Percentiles rank a stretch among this genome's conserved stretches.
Conservation (phyloP, 2,797 vertebrate genomes). For the Acanthurus tractus region DNA sequence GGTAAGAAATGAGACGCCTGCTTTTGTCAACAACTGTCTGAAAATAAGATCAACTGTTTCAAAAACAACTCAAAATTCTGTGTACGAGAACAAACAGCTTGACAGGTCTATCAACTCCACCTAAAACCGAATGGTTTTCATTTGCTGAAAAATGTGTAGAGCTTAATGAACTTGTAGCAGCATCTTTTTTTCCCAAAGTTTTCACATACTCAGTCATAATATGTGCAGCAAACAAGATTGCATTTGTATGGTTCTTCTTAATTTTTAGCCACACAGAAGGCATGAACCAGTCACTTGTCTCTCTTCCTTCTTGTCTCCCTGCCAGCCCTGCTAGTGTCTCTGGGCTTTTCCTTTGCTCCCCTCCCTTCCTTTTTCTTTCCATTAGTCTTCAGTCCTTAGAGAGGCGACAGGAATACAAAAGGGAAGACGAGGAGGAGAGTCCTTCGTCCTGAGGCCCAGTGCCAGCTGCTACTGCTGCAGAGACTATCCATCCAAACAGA, state of each 20-base stretch:
- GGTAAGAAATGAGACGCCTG: background rate
- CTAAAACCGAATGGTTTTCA: background rate
- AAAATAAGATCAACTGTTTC: background rate
- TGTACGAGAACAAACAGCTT: background rate
- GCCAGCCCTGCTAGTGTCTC: conserved; percentile 42
- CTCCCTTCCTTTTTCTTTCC: conserved; percentile 41
- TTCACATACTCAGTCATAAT: background rate
- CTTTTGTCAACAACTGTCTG: background rate
- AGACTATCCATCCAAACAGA: conserved; percentile 67
- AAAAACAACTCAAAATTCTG: background rate
- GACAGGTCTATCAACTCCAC: background rate
- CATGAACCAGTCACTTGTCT: conserved; percentile 46
- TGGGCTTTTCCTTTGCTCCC: conserved; percentile 43
- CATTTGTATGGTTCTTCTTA: conserved; percentile 2
- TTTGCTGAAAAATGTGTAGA: background rate
- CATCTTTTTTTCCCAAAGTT: background rate
- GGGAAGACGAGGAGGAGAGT: conserved; percentile 55
- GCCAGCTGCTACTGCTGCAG: conserved; percentile 76
- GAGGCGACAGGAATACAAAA: conserved; percentile 75
- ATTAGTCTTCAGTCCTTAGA: conserved; percentile 57
- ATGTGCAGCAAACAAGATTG: background rate
- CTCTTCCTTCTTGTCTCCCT: conserved; percentile 22
- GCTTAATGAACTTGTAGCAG: too few relatives aligned
- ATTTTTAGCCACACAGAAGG: conserved; percentile 38
- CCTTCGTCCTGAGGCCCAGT: conserved; percentile 61